Evolutionary conservation across 2,888 invertebrate species (phyloP), one percentile per base, ranked within the genome.

Genomic region (Entomobrya multifasciata): DNA sequence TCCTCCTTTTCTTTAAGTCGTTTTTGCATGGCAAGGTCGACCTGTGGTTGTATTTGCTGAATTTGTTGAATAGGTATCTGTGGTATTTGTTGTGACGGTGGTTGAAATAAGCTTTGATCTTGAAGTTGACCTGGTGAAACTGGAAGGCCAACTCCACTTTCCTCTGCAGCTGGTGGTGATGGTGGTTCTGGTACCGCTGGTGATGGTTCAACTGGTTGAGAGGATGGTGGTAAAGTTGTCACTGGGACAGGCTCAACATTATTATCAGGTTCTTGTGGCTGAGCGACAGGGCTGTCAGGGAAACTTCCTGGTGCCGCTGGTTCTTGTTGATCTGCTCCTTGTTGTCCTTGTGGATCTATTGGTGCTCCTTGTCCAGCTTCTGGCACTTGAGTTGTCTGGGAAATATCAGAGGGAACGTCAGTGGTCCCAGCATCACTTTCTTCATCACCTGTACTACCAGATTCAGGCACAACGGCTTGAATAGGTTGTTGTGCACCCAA

Each of bases 1-100:
- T 85, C 85, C 49, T 85, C 79, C 44, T 72, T 25, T 60, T 85
- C 79, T 2, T 25, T 36, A 0, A 85, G 60, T 13, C 74, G 57
- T 17, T 85, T 79, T 10, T 72, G 60, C 60, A 85, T 30, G 27
- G 47, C 41, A 30, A 55, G 67, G 36, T 77, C 65, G 17, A 20
- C 62, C 2, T 17, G 44, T 3, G 30, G 74, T n/a, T n/a, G 79
- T 1, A 25, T 47, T 1, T 20, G 67, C 41, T 22, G 57, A 10
- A 62, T 15, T 60, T 25, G 62, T 22, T 36, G 5, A 36, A 36
- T 8, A 36, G 36, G 36, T 36, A 36, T 8, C n/a, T 44, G 80
- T 25, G 0, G 70, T 25, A 52, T 15, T n/a, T 67, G 80, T 80
- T 49, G 67, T 15, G 79, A 49, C 8, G 11, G 30, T 27, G n/a